Percentiles rank a stretch among this genome's conserved stretches.
These are phyloP conservation scores for Dendrocopos noguchii DNA, from an alignment of 2,113 vertebrate species.

Conservation along the genomic window DNA sequence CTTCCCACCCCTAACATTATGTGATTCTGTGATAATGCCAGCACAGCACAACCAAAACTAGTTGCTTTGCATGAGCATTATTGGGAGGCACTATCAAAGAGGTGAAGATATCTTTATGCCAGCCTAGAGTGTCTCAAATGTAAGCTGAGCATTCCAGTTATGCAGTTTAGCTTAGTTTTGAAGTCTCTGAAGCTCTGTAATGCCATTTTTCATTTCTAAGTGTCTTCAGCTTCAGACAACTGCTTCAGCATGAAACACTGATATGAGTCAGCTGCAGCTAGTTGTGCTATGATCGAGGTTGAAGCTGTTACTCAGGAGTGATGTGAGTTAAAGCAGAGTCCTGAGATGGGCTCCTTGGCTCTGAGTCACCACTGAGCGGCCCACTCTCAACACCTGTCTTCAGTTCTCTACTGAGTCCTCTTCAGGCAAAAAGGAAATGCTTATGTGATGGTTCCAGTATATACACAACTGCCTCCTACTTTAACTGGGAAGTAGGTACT, in stretches of 20 bases:
- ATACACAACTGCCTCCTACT: neutral
- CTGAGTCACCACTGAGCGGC: neutral
- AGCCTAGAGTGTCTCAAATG: neutral
- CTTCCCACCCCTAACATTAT: no score
- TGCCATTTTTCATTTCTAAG: neutral
- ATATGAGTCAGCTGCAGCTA: neutral
- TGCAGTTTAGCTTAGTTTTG: neutral
- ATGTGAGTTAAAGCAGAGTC: neutral
- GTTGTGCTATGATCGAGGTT: neutral
- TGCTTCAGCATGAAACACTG: neutral
- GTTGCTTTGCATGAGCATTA: neutral
- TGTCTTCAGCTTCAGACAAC: neutral
- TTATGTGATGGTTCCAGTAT: neutral
- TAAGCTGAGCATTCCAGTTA: neutral
- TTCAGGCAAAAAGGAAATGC: neutral
- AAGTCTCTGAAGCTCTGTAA: neutral
- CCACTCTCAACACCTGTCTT: neutral
- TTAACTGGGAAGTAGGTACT: neutral
- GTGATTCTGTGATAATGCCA: neutral
- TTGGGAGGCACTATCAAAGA: neutral
- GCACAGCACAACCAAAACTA: neutral
- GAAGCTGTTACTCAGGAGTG: neutral
- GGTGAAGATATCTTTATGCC: neutral
- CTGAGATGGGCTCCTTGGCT: neutral
- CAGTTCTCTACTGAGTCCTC: neutral